Base-by-base conservation (phyloP, 23 tunicate genomes). In the Botrylloides violaceus region DNA sequence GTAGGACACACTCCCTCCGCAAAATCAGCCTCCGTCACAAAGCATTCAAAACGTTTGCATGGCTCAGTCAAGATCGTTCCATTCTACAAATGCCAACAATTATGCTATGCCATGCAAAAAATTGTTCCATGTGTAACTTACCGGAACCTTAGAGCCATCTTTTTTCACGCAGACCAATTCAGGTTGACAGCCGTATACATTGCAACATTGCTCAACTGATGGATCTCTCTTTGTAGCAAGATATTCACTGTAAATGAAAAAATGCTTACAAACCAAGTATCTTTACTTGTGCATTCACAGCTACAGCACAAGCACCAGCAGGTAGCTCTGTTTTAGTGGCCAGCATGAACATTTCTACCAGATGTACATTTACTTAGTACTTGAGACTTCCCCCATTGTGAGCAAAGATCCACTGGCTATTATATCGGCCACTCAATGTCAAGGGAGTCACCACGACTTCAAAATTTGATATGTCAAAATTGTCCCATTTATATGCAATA, bases 11-110 rank as follows among this genome's bases (percentile, higher is more conserved):
- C 60, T 6, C 77, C 84, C 0, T 73, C 37, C 29, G 31, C 71
- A 76, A 76, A 80, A 23, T 80, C 84, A 7, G 59, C 71, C 25
- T 80, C 84, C 12, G 78, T 33, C 23, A 80, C 84, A 43, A 32
- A 80, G 50, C 84, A 80, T 34, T 75, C 68, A 1, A 39, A 37
- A 2, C 53, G 61, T 7, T 29, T 38, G 78, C 84, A 80, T 5
- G 30, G 30, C 6, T 6, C 64, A n/a, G 64, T 59, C 30, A 9
- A 59, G 9, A 12, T 7, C 9, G 64, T 59, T 12, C 64, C 28
- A 22, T 23, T 59, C 28, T 59, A 21, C 9, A 59, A 9, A 59
- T 7, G 64, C 30, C 9, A 59, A 59, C n/a, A n/a, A n/a, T n/a
- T n/a, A 48, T 15, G 24, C 2, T 24, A 29, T 24, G 29, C 61